Evolutionary conservation across 2,113 vertebrate species (phyloP).

Genomic region (Thunnus thynnus): DNA sequence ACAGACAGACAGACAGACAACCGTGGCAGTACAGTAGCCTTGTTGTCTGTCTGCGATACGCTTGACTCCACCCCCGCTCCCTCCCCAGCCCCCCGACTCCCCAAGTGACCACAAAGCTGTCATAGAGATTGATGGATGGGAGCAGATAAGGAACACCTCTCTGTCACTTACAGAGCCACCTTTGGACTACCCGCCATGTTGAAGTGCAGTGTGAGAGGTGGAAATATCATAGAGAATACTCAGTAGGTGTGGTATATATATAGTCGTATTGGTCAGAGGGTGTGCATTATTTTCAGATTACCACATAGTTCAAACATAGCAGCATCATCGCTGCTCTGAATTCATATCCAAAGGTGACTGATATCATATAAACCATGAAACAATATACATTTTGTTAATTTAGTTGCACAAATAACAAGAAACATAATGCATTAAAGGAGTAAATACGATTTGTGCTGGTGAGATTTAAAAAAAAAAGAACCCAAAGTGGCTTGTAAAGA

Average conservation of each 20-base stretch:
- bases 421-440: too few relatives aligned
- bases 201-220: background rate
- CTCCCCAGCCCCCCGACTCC: background rate
- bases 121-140: conserved; percentile 44
- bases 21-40: background rate
- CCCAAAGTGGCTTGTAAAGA: too few relatives aligned
- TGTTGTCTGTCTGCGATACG: conserved; percentile 11
- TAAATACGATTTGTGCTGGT: too few relatives aligned
- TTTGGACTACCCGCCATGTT: conserved; percentile 24
- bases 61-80: background rate
- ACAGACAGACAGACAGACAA: background rate
- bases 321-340: conserved; percentile 8
- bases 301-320: background rate
- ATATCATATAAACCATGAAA: too few relatives aligned
- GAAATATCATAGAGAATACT: background rate
- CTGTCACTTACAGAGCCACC: conserved; percentile 39
- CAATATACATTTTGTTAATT: too few relatives aligned
- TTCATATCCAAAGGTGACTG: background rate
- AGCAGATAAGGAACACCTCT: conserved; percentile 37
- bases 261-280: background rate
- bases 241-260: too few relatives aligned
- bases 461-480: too few relatives aligned
- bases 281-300: background rate
- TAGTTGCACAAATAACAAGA: too few relatives aligned
- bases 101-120: conserved; percentile 51